These are phyloP conservation scores for Pelochelys cantorii DNA, from an alignment of 2,797 vertebrate genomes.

Conservation along the genomic window DNA sequence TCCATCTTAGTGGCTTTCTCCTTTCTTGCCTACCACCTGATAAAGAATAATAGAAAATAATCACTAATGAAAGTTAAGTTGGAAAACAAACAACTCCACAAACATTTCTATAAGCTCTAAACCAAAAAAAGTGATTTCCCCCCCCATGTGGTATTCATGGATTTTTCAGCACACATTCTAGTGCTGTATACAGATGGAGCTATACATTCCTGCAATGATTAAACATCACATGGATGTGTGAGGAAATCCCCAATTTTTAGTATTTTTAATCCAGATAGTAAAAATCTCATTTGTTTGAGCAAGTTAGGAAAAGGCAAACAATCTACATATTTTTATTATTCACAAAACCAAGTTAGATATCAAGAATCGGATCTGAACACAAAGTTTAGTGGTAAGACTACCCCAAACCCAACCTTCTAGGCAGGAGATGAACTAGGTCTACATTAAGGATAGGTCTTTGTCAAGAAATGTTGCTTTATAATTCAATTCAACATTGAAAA, in stretches of 20 bases:
- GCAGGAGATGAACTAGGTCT: accelerated
- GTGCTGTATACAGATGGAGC: constrained; percentile 11
- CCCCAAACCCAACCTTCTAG: accelerated
- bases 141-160: background rate
- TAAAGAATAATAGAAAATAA: constrained; percentile 19
- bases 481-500: accelerated
- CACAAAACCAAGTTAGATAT: accelerated
- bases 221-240: background rate
- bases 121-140: background rate
- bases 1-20: constrained; percentile 91
- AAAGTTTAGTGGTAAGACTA: accelerated
- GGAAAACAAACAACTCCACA: background rate
- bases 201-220: background rate
- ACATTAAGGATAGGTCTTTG: background rate
- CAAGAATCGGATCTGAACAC: background rate
- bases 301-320: background rate
- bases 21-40: constrained; percentile 96
- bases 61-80: background rate
- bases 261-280: background rate
- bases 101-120: background rate
- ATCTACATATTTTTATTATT: background rate
- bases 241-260: background rate
- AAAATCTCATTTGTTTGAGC: background rate
- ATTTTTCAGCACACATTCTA: constrained; percentile 40
- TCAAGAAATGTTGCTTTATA: accelerated